Conservation (phyloP, 64 coral and sea anemone genomes). For the Acropora yongei region DNA sequence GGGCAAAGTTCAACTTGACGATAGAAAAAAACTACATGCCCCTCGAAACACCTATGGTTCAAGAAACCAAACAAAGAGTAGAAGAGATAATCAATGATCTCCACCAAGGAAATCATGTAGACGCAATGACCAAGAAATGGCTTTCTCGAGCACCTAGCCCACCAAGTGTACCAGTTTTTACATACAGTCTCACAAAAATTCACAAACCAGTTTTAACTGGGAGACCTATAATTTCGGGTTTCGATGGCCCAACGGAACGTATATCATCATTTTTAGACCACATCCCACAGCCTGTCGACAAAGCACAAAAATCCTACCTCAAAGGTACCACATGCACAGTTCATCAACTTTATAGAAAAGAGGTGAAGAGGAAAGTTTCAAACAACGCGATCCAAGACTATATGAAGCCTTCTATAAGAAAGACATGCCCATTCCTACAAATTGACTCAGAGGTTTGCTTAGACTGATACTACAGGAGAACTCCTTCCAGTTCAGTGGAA, state of each 20-base stretch:
- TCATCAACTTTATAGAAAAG: not conserved
- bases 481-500: conserved; percentile 12
- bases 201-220: conserved; percentile 7
- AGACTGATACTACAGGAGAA: not conserved
- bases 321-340: too few species aligned
- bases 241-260: not conserved
- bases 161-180: not conserved
- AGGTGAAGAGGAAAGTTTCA: conserved; percentile 5
- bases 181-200: not conserved
- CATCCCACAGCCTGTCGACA: not conserved
- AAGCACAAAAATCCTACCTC: not conserved
- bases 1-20: not conserved
- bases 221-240: conserved; percentile 9
- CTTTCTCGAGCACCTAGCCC: not conserved
- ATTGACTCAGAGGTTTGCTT: not conserved
- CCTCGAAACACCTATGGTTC: conserved; percentile 3
- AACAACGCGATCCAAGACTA: not conserved
- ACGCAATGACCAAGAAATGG: not conserved
- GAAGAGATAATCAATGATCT: not conserved
- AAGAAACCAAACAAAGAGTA: conserved; percentile 22
- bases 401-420: too few species aligned
- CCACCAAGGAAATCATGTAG: not conserved
- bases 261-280: not conserved
- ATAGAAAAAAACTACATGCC: not conserved
- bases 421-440: not conserved